Evolutionary conservation across 2,888 invertebrate species (phyloP).

Genomic region (Nowickia ferox): DNA sequence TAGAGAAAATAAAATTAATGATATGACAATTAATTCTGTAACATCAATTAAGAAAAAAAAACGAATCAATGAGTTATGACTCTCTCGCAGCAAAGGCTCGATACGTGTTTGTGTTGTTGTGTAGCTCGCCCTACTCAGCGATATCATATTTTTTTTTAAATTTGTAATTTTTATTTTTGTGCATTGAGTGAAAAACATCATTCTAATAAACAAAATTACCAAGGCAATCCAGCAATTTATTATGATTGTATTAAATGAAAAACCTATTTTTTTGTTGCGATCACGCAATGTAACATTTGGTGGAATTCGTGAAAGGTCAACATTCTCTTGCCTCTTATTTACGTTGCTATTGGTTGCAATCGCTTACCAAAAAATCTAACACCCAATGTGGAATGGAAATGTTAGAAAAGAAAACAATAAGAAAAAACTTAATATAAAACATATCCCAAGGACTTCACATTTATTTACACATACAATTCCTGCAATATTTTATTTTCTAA

Average conservation of each 20-base stretch:
- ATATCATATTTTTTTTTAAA: too few relatives aligned
- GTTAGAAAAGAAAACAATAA: conserved; percentile 21
- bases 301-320: conserved; percentile 63
- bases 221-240: conserved; percentile 2
- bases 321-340: neutral
- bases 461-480: conserved; percentile 25
- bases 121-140: too few relatives aligned
- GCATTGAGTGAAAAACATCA: neutral
- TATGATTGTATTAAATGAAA: conserved; percentile 14
- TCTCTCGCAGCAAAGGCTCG: too few relatives aligned
- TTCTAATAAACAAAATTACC: neutral
- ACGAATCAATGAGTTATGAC: too few relatives aligned
- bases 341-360: neutral
- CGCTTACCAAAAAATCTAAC: conserved; percentile 13
- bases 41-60: too few relatives aligned
- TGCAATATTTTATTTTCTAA: conserved; percentile 48
- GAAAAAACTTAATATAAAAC: conserved; percentile 23
- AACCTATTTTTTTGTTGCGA: neutral
- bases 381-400: conserved; percentile 8
- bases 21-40: too few relatives aligned
- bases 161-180: too few relatives aligned
- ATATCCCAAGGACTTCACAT: conserved; percentile 54
- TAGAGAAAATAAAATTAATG: too few relatives aligned
- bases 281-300: conserved; percentile 43
- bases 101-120: too few relatives aligned